Percentiles rank a stretch among this genome's conserved stretches.
These are phyloP conservation scores for Pedicia rivosa DNA, from an alignment of 2,888 invertebrate genomes.

Conservation along the genomic window DNA sequence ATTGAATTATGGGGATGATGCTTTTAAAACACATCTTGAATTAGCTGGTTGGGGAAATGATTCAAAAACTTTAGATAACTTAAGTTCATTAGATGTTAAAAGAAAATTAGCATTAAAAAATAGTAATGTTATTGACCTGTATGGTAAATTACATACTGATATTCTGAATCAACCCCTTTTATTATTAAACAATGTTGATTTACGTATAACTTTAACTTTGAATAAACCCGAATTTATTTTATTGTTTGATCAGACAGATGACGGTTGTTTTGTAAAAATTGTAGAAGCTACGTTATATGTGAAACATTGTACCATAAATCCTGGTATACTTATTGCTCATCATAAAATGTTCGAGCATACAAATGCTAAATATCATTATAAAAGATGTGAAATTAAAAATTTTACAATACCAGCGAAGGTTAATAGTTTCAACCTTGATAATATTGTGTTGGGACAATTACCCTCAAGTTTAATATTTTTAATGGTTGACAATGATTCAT, in stretches of 20 bases:
- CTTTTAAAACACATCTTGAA: constrained; percentile 4
- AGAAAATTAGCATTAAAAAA: not conserved
- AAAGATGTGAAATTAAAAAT: constrained; percentile 4
- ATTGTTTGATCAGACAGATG: not conserved
- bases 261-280: not conserved
- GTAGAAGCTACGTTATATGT: constrained; percentile 5
- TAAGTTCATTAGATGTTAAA: not conserved
- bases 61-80: not conserved
- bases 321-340: constrained; percentile 2
- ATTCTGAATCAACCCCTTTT: constrained; percentile 6
- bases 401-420: not conserved
- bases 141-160: constrained; percentile 3
- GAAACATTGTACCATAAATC: constrained; percentile 1
- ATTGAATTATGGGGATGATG: constrained; percentile 8
- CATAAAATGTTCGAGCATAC: not conserved
- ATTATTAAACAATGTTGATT: constrained; percentile 6
- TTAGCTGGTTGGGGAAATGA: constrained; percentile 2
- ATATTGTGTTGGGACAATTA: not conserved
- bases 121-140: not conserved
- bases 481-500: constrained; percentile 1
- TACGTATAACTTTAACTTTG: not conserved
- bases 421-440: not conserved
- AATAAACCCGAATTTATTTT: constrained; percentile 5
- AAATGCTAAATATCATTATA: constrained; percentile 5
- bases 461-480: not conserved